Percentiles rank a stretch among this genome's conserved stretches.
Evolutionary conservation across 2,113 vertebrate genomes (phyloP).

Genomic region (Prunella fulvescens): DNA sequence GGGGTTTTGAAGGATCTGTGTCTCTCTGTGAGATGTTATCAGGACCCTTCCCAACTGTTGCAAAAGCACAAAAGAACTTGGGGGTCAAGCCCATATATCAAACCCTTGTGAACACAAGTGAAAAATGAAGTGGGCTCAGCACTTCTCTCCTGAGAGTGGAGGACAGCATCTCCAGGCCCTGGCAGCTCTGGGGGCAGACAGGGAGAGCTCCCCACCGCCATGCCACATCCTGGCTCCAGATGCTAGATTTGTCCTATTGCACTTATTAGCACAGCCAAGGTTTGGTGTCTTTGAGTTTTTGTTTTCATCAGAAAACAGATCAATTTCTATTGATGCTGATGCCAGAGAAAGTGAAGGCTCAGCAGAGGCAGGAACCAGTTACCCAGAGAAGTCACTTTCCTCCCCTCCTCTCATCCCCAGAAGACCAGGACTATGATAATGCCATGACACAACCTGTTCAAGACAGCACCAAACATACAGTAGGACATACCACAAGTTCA

Average conservation of each 20-base stretch:
- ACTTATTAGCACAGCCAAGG: background rate
- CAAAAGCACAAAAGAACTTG: background rate
- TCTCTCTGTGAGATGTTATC: background rate
- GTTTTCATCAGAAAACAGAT: background rate
- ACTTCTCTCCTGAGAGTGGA: rapidly evolving
- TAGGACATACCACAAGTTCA: background rate
- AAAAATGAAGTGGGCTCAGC: background rate
- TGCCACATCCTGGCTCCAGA: background rate
- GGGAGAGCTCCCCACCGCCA: background rate
- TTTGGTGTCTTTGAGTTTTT: background rate
- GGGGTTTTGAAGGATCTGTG: background rate
- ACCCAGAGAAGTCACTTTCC: background rate
- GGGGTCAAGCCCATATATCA: background rate
- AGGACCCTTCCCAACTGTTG: rapidly evolving
- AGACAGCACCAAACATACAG: background rate
- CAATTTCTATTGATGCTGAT: background rate
- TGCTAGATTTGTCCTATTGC: background rate
- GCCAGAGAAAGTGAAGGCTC: background rate
- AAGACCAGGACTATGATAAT: background rate
- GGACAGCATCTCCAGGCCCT: background rate
- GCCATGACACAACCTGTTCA: background rate
- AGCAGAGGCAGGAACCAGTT: background rate
- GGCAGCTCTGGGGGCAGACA: background rate
- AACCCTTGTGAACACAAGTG: background rate
- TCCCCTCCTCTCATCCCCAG: background rate